Conservation (phyloP, 2,113 vertebrate species). For the Ophthalmolycus amberensis region DNA sequence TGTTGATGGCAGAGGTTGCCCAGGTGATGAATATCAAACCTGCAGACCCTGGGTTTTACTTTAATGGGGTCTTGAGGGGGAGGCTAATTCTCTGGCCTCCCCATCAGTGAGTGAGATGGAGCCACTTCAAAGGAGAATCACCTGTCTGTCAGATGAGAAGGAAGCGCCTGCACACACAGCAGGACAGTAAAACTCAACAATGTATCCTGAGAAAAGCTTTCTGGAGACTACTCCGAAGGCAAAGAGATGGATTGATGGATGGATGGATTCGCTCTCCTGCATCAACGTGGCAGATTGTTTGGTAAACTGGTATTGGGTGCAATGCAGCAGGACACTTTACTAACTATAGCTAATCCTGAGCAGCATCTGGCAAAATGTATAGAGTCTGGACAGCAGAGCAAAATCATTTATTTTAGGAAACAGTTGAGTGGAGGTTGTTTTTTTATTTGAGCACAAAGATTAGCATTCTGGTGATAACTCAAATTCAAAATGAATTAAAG, state of each 20-base stretch:
- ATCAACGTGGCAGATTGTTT: conserved; percentile 10
- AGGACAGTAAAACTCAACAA: conserved; percentile 24
- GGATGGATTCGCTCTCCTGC: conserved; percentile 19
- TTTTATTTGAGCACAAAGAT: conserved; percentile 29
- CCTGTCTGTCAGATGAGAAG: conserved; percentile 62
- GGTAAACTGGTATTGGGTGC: conserved; percentile 7
- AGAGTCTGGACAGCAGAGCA: conserved; percentile 52
- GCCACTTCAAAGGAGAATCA: conserved; percentile 70
- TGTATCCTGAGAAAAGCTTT: neutral
- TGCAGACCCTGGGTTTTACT: conserved; percentile 61
- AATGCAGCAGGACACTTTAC: conserved; percentile 45
- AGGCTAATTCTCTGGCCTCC: conserved; percentile 62
- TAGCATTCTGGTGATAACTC: conserved; percentile 19
- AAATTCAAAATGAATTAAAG: conserved; percentile 29
- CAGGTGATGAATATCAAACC: conserved; percentile 75
- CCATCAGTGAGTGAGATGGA: conserved; percentile 65
- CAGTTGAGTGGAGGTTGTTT: conserved; percentile 18
- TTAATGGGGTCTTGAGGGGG: conserved; percentile 81
- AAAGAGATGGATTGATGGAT: conserved; percentile 21
- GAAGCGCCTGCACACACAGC: conserved; percentile 33
- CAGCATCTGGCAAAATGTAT: conserved; percentile 39
- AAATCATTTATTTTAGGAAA: conserved; percentile 44
- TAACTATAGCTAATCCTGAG: conserved; percentile 43
- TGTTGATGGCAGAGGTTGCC: conserved; percentile 79
- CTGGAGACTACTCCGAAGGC: neutral